Evolutionary conservation across 2,888 invertebrate species (phyloP).

Genomic region (Orthosia gothica): DNA sequence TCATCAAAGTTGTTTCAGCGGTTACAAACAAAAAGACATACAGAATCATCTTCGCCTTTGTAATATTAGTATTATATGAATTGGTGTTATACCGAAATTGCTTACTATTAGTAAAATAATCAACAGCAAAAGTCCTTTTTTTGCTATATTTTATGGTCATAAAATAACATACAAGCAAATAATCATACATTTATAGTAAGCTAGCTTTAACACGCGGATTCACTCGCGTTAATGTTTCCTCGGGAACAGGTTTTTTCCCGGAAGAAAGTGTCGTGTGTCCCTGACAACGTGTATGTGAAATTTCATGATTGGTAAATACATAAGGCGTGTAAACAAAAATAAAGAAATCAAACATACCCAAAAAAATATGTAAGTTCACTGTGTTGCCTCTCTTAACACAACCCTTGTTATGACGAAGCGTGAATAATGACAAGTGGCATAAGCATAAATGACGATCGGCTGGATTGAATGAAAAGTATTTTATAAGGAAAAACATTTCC

Average conservation of each 20-base stretch:
- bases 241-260: no score
- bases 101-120: neutral
- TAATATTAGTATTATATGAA: no score
- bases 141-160: neutral
- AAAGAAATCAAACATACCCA: neutral
- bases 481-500: constrained; percentile 4
- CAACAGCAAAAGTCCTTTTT: neutral
- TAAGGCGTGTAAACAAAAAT: neutral
- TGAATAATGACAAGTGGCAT: constrained; percentile 46
- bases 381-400: constrained; percentile 36
- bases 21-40: no score
- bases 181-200: neutral
- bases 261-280: no score
- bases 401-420: constrained; percentile 26
- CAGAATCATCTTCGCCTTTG: no score
- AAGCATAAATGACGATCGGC: constrained; percentile 36
- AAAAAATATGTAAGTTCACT: constrained; percentile 15
- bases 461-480: constrained; percentile 33
- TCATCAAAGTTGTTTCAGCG: no score
- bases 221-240: no score
- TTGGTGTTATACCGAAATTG: no score
- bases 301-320: no score
- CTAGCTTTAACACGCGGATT: neutral
- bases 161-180: neutral
- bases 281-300: no score